Conservation (phyloP, 2,888 invertebrate genomes). For the Phlogophora meticulosa region DNA sequence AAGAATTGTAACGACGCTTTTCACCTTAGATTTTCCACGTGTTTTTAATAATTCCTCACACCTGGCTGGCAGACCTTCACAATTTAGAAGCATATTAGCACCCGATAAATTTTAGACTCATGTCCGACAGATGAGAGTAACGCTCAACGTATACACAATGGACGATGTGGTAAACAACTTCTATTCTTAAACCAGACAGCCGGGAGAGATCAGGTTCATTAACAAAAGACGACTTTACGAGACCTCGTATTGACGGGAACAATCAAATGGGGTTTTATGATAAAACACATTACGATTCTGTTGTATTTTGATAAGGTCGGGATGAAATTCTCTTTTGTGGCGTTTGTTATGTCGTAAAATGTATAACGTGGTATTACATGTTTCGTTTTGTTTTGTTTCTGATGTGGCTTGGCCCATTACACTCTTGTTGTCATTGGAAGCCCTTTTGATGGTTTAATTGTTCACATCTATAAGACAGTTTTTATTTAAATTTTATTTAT, state of each 20-base stretch:
- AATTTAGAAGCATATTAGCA: slow-evolving; percentile 75
- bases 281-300: slow-evolving; percentile 55
- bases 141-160: slow-evolving; percentile 71
- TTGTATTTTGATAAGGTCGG: slow-evolving; percentile 54
- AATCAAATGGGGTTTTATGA: slow-evolving; percentile 69
- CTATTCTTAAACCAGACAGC: slow-evolving; percentile 79
- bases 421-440: slow-evolving; percentile 4
- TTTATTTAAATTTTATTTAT: too few species aligned
- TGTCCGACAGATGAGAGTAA: slow-evolving; percentile 71
- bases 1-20: neutral
- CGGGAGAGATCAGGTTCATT: slow-evolving; percentile 78
- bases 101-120: slow-evolving; percentile 81
- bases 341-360: slow-evolving; percentile 37
- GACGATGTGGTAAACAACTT: slow-evolving; percentile 78
- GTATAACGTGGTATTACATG: slow-evolving; percentile 6
- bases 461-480: neutral
- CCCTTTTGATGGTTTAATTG: neutral
- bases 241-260: slow-evolving; percentile 57
- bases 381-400: slow-evolving; percentile 9
- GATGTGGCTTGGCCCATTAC: neutral
- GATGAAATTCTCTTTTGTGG: slow-evolving; percentile 38
- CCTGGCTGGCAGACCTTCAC: slow-evolving; percentile 47
- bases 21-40: slow-evolving; percentile 12
- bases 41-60: slow-evolving; percentile 17
- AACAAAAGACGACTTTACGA: slow-evolving; percentile 75